Percentiles rank a stretch among this genome's conserved stretches.
phyloP scores from a whole-genome alignment of 2,888 invertebrate species.

The Campaea margaritaria region DNA sequence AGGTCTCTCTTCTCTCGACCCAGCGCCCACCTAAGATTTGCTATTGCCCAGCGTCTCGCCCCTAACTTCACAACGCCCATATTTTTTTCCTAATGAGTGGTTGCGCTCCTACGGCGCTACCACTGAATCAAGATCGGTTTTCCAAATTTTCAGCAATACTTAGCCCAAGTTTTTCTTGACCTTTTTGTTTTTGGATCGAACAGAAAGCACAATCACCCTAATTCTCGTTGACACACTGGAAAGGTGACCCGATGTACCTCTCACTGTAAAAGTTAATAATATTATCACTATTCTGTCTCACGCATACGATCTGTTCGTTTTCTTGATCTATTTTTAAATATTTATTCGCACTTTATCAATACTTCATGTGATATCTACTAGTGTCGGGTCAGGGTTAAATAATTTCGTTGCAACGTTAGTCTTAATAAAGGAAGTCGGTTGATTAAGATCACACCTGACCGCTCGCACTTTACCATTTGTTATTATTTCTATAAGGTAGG shows the following conservation, averaged over 20 bases:
- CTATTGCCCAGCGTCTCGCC: no score
- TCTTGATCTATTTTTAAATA: slow-evolving; percentile 18
- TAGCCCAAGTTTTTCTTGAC: no score
- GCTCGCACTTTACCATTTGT: slow-evolving; percentile 50
- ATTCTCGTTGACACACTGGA: no score
- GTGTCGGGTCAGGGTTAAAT: slow-evolving; percentile 18
- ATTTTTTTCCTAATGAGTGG: no score
- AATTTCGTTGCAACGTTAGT: slow-evolving; percentile 12
- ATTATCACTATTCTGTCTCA: slow-evolving; percentile 16
- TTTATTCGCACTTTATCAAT: slow-evolving; percentile 21
- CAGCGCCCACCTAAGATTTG: no score
- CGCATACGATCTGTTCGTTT: slow-evolving; percentile 12
- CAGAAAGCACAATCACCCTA: no score
- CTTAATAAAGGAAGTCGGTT: neutral
- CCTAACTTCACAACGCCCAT: no score
- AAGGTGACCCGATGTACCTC: neutral
- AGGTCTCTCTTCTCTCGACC: no score
- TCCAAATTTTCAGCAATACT: no score
- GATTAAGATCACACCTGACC: slow-evolving; percentile 40
- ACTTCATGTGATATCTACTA: slow-evolving; percentile 19
- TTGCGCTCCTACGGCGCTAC: no score
- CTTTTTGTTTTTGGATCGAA: no score
- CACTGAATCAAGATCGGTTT: no score
- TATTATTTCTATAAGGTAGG: slow-evolving; percentile 59
- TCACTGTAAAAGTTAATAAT: neutral